A percentile compares a stretch with the other conserved stretches of the same genome.
Evolutionary conservation across 2,797 vertebrate species (phyloP).

Genomic region (Sebastes kiyomatsui): DNA sequence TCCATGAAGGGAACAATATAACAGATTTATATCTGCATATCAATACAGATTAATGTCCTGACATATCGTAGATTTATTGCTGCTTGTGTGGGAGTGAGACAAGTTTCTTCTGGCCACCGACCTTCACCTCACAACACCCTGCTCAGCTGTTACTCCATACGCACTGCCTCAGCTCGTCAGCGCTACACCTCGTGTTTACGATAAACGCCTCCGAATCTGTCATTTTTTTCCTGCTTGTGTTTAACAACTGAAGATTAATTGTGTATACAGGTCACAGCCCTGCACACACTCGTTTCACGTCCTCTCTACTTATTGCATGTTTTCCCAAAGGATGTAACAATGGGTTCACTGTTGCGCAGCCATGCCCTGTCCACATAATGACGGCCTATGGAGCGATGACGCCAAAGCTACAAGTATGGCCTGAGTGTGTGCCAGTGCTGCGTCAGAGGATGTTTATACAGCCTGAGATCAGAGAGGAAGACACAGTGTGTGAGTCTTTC

Average conservation of each 20-base stretch:
- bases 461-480: constrained; percentile 2
- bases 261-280: neutral
- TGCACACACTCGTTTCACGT: neutral
- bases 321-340: constrained; percentile 18
- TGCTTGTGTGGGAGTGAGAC: constrained; percentile 11
- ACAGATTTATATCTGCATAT: neutral
- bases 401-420: constrained; percentile 18
- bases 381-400: constrained; percentile 28
- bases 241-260: neutral
- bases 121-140: constrained; percentile 41
- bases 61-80: neutral
- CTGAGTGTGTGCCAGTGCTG: constrained; percentile 25
- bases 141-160: constrained; percentile 15
- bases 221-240: neutral
- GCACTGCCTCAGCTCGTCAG: constrained; percentile 6
- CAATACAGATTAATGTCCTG: neutral
- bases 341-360: neutral
- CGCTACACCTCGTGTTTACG: constrained; percentile 12
- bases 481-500: constrained; percentile 11
- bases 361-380: constrained; percentile 18
- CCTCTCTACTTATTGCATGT: neutral
- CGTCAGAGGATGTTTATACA: constrained; percentile 69
- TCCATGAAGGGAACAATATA: neutral
- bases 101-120: constrained; percentile 22
- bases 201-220: constrained; percentile 11